These are phyloP conservation scores for Baronia brevicornis DNA, from an alignment of 2,888 invertebrate genomes.

Conservation along the genomic window DNA sequence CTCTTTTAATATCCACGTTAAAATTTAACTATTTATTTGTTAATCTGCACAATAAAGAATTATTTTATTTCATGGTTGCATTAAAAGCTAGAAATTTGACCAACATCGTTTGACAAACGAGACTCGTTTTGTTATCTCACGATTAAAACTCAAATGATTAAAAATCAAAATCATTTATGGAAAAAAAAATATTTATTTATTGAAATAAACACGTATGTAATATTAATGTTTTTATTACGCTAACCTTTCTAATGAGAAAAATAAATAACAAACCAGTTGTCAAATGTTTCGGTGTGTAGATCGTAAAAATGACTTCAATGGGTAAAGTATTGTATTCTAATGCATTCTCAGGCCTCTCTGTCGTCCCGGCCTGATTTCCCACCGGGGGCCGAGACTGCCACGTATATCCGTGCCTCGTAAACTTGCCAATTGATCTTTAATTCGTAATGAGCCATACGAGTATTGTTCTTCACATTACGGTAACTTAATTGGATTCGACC, in stretches of 20 bases:
- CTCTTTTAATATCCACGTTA: too few species aligned
- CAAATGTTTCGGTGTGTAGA: constrained; percentile 8
- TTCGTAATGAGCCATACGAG: constrained; percentile 49
- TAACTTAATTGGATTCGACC: constrained; percentile 13
- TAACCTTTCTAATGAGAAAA: constrained; percentile 3
- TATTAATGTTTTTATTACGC: constrained; percentile 3
- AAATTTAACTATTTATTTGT: too few species aligned
- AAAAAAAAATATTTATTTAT: too few species aligned
- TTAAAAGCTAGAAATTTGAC: too few species aligned
- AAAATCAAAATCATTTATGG: too few species aligned
- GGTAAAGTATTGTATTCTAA: constrained; percentile 22
- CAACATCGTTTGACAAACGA: too few species aligned
- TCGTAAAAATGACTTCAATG: constrained; percentile 8
- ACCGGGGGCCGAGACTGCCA: constrained; percentile 28
- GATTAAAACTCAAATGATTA: too few species aligned
- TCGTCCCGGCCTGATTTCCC: constrained; percentile 45
- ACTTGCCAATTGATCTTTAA: constrained; percentile 54
- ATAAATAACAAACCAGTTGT: constrained; percentile 8
- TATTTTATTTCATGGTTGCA: too few species aligned
- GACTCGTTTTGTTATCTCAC: too few species aligned
- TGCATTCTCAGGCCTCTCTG: constrained; percentile 17
- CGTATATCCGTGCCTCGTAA: constrained; percentile 31
- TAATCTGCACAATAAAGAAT: too few species aligned
- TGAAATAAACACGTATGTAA: constrained; percentile 1
- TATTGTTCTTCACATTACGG: constrained; percentile 16